Percentiles rank a stretch among this genome's conserved stretches.
These are phyloP conservation scores for Carcinoscorpius rotundicauda DNA, from an alignment of 1,140 invertebrate genomes.

Conservation along the genomic window DNA sequence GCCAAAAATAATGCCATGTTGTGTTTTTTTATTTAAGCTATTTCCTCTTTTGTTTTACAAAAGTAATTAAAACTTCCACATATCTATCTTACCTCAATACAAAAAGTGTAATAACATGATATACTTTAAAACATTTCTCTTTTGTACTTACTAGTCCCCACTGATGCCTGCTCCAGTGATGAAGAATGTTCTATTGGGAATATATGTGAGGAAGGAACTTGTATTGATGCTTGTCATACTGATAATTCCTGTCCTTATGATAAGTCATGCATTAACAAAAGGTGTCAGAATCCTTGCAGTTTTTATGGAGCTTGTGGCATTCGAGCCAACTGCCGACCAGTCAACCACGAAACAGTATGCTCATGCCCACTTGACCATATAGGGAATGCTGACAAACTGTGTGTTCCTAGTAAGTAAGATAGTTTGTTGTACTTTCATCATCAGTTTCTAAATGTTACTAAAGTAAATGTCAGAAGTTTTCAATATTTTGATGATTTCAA, in stretches of 20 bases:
- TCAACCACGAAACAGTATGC: constrained; percentile 54
- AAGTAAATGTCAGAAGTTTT: too few relatives aligned
- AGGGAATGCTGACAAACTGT: constrained; percentile 63
- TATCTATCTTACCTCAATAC: constrained; percentile 37
- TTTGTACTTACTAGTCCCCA: constrained; percentile 10
- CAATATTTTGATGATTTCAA: too few relatives aligned
- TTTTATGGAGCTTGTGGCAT: constrained; percentile 66
- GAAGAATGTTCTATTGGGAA: constrained; percentile 25
- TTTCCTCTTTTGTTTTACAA: constrained; percentile 62
- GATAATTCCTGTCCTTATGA: constrained; percentile 62
- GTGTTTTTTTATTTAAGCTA: constrained; percentile 58
- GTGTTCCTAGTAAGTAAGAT: constrained; percentile 34
- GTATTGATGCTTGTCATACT: constrained; percentile 53
- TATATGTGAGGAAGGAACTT: constrained; percentile 26
- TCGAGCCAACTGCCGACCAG: constrained; percentile 62
- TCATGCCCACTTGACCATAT: constrained; percentile 50
- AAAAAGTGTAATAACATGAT: too few relatives aligned
- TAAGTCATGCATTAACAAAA: constrained; percentile 65
- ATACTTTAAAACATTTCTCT: not conserved
- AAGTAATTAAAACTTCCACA: constrained; percentile 71
- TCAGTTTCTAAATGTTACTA: too few relatives aligned
- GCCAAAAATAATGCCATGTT: constrained; percentile 74
- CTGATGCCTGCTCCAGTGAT: constrained; percentile 25
- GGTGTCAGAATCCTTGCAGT: constrained; percentile 72
- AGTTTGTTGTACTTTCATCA: too few relatives aligned